phyloP scores from a whole-genome alignment of 2,797 vertebrate genomes.

The Clamator glandarius region DNA sequence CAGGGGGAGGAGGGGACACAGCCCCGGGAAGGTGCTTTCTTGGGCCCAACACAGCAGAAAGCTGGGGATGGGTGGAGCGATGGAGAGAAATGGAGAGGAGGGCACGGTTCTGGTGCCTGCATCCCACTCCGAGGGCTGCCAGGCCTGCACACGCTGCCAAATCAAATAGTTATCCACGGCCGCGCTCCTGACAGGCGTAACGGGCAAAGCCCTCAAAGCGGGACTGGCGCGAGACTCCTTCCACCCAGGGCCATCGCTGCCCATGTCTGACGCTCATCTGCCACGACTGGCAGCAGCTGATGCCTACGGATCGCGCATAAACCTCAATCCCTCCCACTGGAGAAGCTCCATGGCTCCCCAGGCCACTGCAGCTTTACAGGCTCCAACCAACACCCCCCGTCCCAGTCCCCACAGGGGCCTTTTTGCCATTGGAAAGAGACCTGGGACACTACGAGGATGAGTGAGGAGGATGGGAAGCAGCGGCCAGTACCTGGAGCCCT shows the following conservation, averaged over 20 bases:
- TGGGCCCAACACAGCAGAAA: background rate
- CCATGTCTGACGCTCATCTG: background rate
- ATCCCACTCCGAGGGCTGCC: background rate
- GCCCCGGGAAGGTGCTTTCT: background rate
- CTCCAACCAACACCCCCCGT: background rate
- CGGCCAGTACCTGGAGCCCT: background rate
- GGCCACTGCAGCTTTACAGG: background rate
- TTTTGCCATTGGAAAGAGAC: background rate
- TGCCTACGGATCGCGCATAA: background rate
- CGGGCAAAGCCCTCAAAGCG: background rate
- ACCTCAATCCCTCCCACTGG: background rate
- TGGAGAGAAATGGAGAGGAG: background rate
- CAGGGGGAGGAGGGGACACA: background rate
- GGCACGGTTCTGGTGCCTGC: background rate
- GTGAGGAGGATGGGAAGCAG: background rate
- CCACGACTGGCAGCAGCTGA: slow-evolving; percentile 52
- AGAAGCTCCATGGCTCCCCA: background rate
- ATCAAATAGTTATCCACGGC: slow-evolving; percentile 28
- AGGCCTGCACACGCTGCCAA: slow-evolving; percentile 25
- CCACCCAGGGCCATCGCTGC: background rate
- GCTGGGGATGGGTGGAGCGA: background rate
- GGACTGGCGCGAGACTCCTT: background rate
- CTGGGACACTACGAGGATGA: background rate
- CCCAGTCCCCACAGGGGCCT: background rate
- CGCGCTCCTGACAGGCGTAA: background rate